phyloP scores from a whole-genome alignment of 2,113 vertebrate species.

The Amphiprion ocellaris region DNA sequence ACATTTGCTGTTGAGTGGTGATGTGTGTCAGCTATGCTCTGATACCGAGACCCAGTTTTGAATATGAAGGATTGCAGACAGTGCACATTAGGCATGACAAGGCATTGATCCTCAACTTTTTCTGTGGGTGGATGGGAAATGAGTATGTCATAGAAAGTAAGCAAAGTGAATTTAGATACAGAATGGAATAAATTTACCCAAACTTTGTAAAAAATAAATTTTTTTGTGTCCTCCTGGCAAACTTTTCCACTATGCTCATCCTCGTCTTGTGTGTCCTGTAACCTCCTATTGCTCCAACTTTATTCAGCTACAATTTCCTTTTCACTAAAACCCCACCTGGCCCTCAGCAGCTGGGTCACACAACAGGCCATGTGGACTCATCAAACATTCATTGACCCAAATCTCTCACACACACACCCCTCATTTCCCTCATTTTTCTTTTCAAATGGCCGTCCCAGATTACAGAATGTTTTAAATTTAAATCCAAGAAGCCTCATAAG shows the following conservation, averaged over 20 bases:
- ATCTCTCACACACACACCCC: slow-evolving; percentile 34
- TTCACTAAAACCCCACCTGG: slow-evolving; percentile 64
- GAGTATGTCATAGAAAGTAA: slow-evolving; percentile 25
- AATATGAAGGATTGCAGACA: slow-evolving; percentile 58
- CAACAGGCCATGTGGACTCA: slow-evolving; percentile 79
- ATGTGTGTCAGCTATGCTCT: slow-evolving; percentile 68
- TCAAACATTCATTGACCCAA: slow-evolving; percentile 82
- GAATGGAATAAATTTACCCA: background rate
- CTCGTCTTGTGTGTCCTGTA: background rate
- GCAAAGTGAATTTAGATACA: slow-evolving; percentile 20
- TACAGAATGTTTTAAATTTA: slow-evolving; percentile 8
- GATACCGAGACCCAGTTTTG: slow-evolving; percentile 60
- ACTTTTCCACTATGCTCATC: background rate
- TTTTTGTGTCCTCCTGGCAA: slow-evolving; percentile 3
- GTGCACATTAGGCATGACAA: slow-evolving; percentile 53
- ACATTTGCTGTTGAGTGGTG: slow-evolving; percentile 58
- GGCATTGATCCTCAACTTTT: slow-evolving; percentile 48
- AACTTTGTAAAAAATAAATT: background rate
- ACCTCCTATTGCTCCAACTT: slow-evolving; percentile 9
- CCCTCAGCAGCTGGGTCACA: slow-evolving; percentile 67
- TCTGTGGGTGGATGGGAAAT: slow-evolving; percentile 21
- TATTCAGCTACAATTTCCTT: slow-evolving; percentile 36
- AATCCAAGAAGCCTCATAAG: slow-evolving; percentile 17
- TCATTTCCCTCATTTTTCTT: slow-evolving; percentile 22
- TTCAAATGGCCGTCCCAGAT: slow-evolving; percentile 27